These are phyloP conservation scores for Perca schrenkii DNA, from an alignment of 2,113 vertebrate genomes.

Conservation along the genomic window DNA sequence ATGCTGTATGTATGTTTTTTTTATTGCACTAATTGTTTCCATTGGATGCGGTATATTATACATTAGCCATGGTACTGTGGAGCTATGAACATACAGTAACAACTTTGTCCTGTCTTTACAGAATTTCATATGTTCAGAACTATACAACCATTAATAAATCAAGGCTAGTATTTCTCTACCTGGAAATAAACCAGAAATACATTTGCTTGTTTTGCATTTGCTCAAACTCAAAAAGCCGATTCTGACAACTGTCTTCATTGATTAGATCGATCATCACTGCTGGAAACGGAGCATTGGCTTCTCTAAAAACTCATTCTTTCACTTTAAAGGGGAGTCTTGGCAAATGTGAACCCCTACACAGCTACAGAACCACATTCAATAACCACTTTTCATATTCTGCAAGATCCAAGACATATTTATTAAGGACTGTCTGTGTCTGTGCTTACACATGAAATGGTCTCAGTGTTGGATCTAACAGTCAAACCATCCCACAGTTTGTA, in stretches of 20 bases:
- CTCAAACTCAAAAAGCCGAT: slow-evolving; percentile 9
- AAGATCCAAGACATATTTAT: slow-evolving; percentile 60
- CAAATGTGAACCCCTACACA: slow-evolving; percentile 42
- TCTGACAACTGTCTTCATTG: slow-evolving; percentile 20
- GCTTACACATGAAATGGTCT: slow-evolving; percentile 45
- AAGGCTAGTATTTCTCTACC: background rate
- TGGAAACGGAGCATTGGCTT: slow-evolving; percentile 31
- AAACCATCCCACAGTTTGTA: slow-evolving; percentile 32
- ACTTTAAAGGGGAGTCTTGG: slow-evolving; percentile 60
- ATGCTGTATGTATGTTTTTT: slow-evolving; percentile 31
- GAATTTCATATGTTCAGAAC: background rate
- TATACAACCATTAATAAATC: slow-evolving; percentile 25
- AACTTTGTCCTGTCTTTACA: slow-evolving; percentile 27
- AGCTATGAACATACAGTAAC: slow-evolving; percentile 32
- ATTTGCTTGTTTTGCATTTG: slow-evolving; percentile 15
- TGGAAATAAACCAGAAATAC: slow-evolving; percentile 34
- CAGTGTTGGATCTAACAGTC: slow-evolving; percentile 17
- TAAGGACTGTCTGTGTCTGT: slow-evolving; percentile 16
- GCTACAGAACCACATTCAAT: slow-evolving; percentile 54
- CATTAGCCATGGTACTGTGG: slow-evolving; percentile 34
- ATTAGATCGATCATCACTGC: slow-evolving; percentile 33
- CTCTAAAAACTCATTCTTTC: slow-evolving; percentile 43
- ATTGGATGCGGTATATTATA: slow-evolving; percentile 38
- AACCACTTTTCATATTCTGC: slow-evolving; percentile 50
- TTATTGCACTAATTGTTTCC: slow-evolving; percentile 51